These are phyloP conservation scores for Serripes groenlandicus DNA, from an alignment of 2,888 invertebrate genomes.

Conservation along the genomic window DNA sequence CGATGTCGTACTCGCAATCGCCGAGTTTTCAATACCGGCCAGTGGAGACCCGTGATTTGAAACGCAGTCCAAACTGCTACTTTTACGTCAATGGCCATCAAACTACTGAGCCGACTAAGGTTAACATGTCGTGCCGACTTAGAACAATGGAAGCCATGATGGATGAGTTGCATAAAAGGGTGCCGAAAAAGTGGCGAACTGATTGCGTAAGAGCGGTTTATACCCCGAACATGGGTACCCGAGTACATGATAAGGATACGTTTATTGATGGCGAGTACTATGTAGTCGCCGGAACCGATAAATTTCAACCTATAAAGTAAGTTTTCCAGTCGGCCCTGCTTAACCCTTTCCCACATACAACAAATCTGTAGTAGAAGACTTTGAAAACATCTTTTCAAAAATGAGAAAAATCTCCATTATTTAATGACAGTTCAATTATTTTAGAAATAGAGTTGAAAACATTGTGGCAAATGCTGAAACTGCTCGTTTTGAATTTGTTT, in stretches of 20 bases:
- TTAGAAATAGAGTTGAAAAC: background rate
- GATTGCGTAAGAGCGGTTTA: slow-evolving; percentile 52
- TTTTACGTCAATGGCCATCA: slow-evolving; percentile 61
- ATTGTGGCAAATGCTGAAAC: background rate
- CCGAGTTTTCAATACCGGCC: slow-evolving; percentile 37
- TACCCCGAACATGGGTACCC: slow-evolving; percentile 50
- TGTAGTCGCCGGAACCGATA: slow-evolving; percentile 54
- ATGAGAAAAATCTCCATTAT: no score
- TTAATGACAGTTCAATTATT: no score
- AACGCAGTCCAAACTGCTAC: slow-evolving; percentile 54
- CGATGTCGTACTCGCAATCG: slow-evolving; percentile 8
- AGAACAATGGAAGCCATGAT: slow-evolving; percentile 56
- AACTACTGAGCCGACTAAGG: slow-evolving; percentile 13
- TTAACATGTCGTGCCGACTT: slow-evolving; percentile 54
- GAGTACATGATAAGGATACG: slow-evolving; percentile 26
- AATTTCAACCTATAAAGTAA: slow-evolving; percentile 53
- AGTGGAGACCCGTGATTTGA: slow-evolving; percentile 48
- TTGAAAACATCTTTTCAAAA: background rate
- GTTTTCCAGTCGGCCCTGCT: background rate
- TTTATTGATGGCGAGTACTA: slow-evolving; percentile 54
- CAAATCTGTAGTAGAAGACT: background rate
- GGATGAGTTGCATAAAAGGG: slow-evolving; percentile 42
- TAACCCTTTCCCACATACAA: background rate
- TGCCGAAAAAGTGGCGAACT: slow-evolving; percentile 21
- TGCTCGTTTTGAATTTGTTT: background rate